Base-by-base conservation (phyloP, 2,113 vertebrate species). In the Chaetodon auriga region DNA sequence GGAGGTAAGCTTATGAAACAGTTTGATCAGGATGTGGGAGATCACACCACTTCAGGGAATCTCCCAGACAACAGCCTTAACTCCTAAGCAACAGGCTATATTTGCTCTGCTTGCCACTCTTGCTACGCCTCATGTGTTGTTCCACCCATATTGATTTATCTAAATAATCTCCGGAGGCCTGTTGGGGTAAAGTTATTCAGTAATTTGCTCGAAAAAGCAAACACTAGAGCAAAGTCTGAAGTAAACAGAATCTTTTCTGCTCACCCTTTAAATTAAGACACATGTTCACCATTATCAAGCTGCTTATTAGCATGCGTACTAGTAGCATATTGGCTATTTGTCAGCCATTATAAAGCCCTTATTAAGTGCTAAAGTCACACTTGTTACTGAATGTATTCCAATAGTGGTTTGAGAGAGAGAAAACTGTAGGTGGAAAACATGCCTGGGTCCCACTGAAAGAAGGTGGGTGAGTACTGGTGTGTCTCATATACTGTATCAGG, bases 21-120 rank as follows among this genome's bases (percentile, higher is more conserved):
- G 62, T 76, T 82, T 41, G 30, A 88, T 86, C 43, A 65, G 21
- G 23, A 46, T 60, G 66, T 53, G 25, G 30, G 7, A 60, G 71
- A 85, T 46, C 60, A 57, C 19, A 63, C 14, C 10, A 43, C 51
- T 53, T 60, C 1, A 30, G 15, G 43, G 41, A 68, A 30, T 72
- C 68, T 63, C 46, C 62, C 38, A 38, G 25, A 64, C 19, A 69
- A 68, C 54, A 65, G 15, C 49, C 54, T 78, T 46, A 76, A 64
- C 45, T 78, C 54, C 43, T n/a, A 36, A 54, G 45, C 38, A 51
- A 9, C 70, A 46, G 63, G n/a, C 60, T 58, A 55, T 54, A 35
- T 58, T 36, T 78, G 76, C 41, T 58, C 41, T 54, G 18, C 23
- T 76, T 30, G 13, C 55, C 64, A 54, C 48, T 71, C 15, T 41